These are phyloP conservation scores for Choreutis nemorana DNA, from an alignment of 2,888 invertebrate genomes.

Conservation along the genomic window DNA sequence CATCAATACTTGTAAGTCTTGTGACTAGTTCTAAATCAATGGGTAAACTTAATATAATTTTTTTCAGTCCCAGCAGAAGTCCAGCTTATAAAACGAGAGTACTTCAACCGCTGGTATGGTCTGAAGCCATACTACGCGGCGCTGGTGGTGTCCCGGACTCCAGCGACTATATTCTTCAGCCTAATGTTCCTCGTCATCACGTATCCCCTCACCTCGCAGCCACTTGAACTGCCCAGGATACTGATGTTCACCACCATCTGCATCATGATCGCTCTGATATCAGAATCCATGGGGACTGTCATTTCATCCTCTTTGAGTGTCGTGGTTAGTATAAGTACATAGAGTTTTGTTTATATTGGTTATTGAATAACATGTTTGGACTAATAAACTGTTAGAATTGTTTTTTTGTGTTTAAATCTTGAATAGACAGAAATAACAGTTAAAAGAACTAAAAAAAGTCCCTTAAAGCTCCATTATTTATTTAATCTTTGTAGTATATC, in stretches of 20 bases:
- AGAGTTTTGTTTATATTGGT: too few species aligned
- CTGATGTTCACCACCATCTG: slow-evolving; percentile 75
- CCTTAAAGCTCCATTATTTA: too few species aligned
- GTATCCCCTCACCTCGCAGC: slow-evolving; percentile 79
- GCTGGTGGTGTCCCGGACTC: slow-evolving; percentile 74
- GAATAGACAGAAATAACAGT: too few species aligned
- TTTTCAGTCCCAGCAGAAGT: slow-evolving; percentile 81
- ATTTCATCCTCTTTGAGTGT: slow-evolving; percentile 78
- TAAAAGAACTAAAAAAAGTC: too few species aligned
- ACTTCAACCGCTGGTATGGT: slow-evolving; percentile 87
- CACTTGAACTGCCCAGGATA: slow-evolving; percentile 73
- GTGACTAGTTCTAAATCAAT: not conserved
- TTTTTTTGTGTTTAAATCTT: too few species aligned
- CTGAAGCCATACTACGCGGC: slow-evolving; percentile 82
- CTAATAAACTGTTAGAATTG: too few species aligned
- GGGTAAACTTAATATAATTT: not conserved
- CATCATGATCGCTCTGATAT: slow-evolving; percentile 75
- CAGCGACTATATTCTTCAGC: slow-evolving; percentile 73
- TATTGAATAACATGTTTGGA: too few species aligned
- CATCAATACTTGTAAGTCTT: too few species aligned
- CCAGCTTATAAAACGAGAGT: slow-evolving; percentile 78
- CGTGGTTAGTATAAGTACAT: slow-evolving; percentile 71
- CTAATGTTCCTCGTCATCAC: slow-evolving; percentile 74
- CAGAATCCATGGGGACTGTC: slow-evolving; percentile 80
- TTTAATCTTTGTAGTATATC: too few species aligned